Conservation (phyloP, 2,797 vertebrate genomes). For the Staurois parvus region DNA sequence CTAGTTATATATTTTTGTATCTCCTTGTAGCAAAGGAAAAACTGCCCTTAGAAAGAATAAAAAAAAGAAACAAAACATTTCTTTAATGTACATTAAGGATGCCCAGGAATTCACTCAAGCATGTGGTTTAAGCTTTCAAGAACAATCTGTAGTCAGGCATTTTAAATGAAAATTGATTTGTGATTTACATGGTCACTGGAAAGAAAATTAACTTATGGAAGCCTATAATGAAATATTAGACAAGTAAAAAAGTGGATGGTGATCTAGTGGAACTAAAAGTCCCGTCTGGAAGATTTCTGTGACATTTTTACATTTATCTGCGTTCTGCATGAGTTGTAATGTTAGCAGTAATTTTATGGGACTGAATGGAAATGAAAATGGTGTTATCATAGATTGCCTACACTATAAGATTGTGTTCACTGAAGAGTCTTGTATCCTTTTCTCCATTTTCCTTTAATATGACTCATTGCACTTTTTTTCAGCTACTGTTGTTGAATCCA, state of each 20-base stretch:
- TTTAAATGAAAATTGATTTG: conserved; percentile 99
- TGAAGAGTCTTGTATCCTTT: conserved; percentile 88
- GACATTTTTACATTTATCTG: conserved; percentile 99
- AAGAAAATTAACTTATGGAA: conserved; percentile 99
- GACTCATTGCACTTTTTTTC: conserved; percentile 90
- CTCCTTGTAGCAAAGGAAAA: too few relatives aligned
- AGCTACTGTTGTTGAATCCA: conserved; percentile 86
- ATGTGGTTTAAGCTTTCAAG: conserved; percentile 88
- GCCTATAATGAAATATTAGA: conserved; percentile 99
- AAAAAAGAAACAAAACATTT: conserved; percentile 78
- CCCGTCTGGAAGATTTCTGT: conserved; percentile 96
- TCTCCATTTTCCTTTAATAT: conserved; percentile 87
- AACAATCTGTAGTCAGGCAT: conserved; percentile 94
- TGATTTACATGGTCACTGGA: conserved; percentile 99
- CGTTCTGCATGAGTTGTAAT: conserved; percentile 99
- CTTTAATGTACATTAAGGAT: conserved; percentile 87
- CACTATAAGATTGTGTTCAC: conserved; percentile 95
- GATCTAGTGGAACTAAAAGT: conserved; percentile 98
- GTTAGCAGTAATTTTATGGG: conserved; percentile 99
- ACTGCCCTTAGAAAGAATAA: neutral
- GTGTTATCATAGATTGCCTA: conserved; percentile 95
- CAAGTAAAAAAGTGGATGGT: conserved; percentile 93
- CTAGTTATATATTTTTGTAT: too few relatives aligned
- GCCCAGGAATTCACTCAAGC: conserved; percentile 82
- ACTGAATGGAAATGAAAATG: conserved; percentile 96